Percentiles rank a stretch among this genome's conserved stretches.
Conservation (phyloP, 2,888 invertebrate species). For the Oxyteleia sp. region DNA sequence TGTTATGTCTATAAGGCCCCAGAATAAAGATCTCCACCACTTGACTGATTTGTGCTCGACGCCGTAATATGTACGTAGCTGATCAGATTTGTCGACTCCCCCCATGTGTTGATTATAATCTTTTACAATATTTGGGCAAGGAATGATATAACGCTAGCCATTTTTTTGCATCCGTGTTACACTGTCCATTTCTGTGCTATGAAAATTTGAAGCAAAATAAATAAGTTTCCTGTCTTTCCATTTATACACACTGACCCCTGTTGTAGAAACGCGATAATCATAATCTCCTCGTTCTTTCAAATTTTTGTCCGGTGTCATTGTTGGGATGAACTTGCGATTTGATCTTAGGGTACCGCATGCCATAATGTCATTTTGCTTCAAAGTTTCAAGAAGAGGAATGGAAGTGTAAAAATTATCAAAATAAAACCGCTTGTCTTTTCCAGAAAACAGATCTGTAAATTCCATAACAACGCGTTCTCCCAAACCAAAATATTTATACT, state of each 20-base stretch:
- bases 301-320: conserved; percentile 28
- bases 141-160: background rate
- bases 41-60: conserved; percentile 14
- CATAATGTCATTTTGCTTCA: conserved; percentile 31
- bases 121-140: conserved; percentile 23
- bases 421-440: conserved; percentile 26
- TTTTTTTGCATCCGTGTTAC: conserved; percentile 26
- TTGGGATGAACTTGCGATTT: conserved; percentile 28
- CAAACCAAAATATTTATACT: conserved; percentile 36
- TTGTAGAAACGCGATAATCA: conserved; percentile 31
- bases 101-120: conserved; percentile 33
- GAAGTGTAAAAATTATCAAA: conserved; percentile 47
- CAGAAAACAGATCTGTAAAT: conserved; percentile 35
- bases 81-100: conserved; percentile 25
- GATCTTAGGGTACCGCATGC: conserved; percentile 18
- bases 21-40: conserved; percentile 32
- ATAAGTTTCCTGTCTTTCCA: conserved; percentile 40
- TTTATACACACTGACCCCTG: conserved; percentile 21
- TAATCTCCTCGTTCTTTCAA: conserved; percentile 23
- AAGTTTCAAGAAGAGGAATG: conserved; percentile 20
- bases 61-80: conserved; percentile 3
- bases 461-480: conserved; percentile 41
- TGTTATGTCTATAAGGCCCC: conserved; percentile 24
- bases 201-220: conserved; percentile 33
- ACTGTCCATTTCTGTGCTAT: conserved; percentile 20